Base-by-base conservation (phyloP, 2,888 invertebrate species). In the Yponomeuta evonymella region DNA sequence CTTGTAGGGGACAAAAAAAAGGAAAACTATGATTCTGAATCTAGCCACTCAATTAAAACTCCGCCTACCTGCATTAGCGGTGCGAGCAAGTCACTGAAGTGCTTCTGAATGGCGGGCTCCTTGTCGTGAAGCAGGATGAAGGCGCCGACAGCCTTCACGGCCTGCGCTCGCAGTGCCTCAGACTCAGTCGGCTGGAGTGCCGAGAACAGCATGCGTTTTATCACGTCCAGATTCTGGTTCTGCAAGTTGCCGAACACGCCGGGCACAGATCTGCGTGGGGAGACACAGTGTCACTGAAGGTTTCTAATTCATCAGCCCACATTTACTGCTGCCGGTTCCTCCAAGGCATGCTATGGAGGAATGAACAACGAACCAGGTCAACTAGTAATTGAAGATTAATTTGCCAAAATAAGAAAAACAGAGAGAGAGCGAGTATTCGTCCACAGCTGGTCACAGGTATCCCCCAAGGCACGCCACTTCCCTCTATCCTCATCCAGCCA, bases 231-330 rank as follows among this genome's bases (percentile, higher is more conserved):
- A 87, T 98, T 98, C 82, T 97, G 96, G 74, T 95, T 94, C 85
- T 99, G 98, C 82, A 98, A 97, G 85, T 97, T 98, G 63, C 99
- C 99, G 93, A 99, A 99, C 71, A 99, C 96, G 62, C 98, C 97
- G 36, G 99, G 99, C 58, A 99, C 98, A 78, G 97, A 95, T 75
- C 97, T 97, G 86, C 74, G 33, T 84, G 74, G 65, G 10, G 12
- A 65, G n/a, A 29, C 1, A 11, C 29, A 6, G 4, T 62, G 15
- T 62, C 15, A 73, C n/a, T 66, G 15, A 58, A 58, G 12, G 15
- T 4, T 3, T 58, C 4, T 58, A 15, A 15, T 1, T 4, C 33
- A 33, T 2, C 33, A 33, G 5, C 33, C 33, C 33, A 33, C 1
- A 33, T 23, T 23, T 23, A 23, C 23, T 23, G 23, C 23, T 23